These are phyloP conservation scores for Ciconia maguari DNA, from an alignment of 2,113 vertebrate genomes.

Conservation along the genomic window DNA sequence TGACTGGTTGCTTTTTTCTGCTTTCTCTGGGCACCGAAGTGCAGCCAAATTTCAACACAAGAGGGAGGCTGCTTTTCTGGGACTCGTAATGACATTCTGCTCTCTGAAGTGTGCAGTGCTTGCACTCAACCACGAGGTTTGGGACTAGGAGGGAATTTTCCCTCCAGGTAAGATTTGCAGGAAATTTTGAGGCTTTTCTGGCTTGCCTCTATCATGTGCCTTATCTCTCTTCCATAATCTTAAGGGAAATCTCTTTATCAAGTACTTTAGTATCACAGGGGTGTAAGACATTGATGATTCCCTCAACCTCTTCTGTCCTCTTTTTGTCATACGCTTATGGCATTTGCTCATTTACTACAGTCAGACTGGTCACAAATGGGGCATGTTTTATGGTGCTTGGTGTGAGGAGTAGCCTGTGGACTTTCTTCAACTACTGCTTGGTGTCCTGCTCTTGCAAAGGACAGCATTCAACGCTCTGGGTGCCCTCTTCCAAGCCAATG, in stretches of 20 bases:
- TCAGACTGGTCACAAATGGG: background rate
- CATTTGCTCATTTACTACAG: background rate
- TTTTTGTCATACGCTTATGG: background rate
- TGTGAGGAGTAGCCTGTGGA: background rate
- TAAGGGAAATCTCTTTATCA: background rate
- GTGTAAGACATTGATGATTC: background rate
- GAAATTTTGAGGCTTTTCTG: background rate
- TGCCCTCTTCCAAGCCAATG: background rate
- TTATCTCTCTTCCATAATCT: background rate
- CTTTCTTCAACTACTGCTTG: background rate
- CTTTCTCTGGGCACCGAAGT: background rate
- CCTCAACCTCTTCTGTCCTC: background rate
- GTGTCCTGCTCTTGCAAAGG: background rate
- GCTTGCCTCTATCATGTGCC: fast-evolving
- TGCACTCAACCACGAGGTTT: background rate
- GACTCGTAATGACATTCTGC: no score
- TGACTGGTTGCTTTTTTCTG: background rate
- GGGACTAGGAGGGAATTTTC: background rate
- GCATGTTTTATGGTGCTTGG: background rate
- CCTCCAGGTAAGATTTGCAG: background rate
- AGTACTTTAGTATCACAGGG: background rate
- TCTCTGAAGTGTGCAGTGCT: background rate
- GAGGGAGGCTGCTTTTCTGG: background rate
- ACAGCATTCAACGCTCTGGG: background rate
- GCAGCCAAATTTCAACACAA: background rate